phyloP scores from a whole-genome alignment of 1,140 invertebrate genomes.

The Pristionchus pacificus region DNA sequence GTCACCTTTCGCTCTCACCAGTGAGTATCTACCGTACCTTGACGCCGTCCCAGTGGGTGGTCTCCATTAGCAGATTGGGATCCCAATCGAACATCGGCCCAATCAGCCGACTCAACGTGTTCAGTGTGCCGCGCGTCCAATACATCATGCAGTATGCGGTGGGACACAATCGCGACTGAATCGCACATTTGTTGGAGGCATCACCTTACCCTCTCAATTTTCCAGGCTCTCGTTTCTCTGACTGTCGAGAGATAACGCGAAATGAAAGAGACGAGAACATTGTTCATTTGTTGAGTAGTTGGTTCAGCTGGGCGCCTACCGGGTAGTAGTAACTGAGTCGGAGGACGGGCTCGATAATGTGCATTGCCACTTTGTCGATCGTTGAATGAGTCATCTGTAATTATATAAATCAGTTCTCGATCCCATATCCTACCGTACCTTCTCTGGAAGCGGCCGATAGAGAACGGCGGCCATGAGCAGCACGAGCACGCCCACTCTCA shows the following conservation, averaged over 20 bases:
- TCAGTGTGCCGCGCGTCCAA: constrained; percentile 26
- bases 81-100: background rate
- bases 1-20: background rate
- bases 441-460: constrained; percentile 22
- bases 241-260: background rate
- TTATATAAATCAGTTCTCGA: background rate
- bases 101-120: background rate
- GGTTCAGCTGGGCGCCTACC: constrained; percentile 3
- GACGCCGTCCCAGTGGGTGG: constrained; percentile 9
- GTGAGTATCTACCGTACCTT: constrained; percentile 2
- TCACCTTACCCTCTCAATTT: background rate
- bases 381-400: background rate
- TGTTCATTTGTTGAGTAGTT: background rate
- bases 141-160: constrained; percentile 19
- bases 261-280: background rate
- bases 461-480: background rate
- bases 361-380: constrained; percentile 18
- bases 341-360: constrained; percentile 22
- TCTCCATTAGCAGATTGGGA: background rate
- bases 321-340: constrained; percentile 23
- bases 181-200: background rate
- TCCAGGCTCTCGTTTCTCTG: background rate
- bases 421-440: background rate
- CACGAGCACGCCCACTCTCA: background rate
- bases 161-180: constrained; percentile 14